These are phyloP conservation scores for Dicrostonyx torquatus DNA, from an alignment of 2,797 vertebrate genomes.

Conservation along the genomic window DNA sequence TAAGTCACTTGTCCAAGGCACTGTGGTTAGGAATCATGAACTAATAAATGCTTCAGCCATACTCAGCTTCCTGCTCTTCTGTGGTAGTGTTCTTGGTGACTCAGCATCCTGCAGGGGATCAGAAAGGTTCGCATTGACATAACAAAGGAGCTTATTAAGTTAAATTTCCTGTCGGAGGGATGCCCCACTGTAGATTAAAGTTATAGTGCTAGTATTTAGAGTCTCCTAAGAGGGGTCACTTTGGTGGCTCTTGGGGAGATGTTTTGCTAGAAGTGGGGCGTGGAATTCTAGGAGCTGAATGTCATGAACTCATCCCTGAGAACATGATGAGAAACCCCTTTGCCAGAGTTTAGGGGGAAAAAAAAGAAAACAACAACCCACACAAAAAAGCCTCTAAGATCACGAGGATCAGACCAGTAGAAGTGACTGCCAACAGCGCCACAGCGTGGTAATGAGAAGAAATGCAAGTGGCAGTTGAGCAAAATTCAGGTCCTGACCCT, in stretches of 20 bases:
- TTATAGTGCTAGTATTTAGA: background rate
- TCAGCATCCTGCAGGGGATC: background rate
- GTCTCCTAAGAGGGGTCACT: background rate
- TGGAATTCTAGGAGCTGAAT: background rate
- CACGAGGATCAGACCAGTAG: background rate
- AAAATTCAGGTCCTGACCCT: too few relatives aligned
- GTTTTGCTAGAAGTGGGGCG: background rate
- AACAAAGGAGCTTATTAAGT: background rate
- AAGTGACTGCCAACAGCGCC: constrained; percentile 7
- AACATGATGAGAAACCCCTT: background rate
- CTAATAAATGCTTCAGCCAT: background rate
- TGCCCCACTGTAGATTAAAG: too few relatives aligned
- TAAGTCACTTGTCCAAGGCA: background rate
- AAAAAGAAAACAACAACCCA: background rate
- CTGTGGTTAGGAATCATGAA: background rate
- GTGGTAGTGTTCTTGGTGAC: background rate
- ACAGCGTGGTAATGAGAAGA: background rate
- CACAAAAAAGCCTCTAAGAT: background rate
- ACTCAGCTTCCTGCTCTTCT: too few relatives aligned
- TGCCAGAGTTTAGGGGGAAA: background rate
- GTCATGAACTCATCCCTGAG: background rate
- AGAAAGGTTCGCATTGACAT: background rate
- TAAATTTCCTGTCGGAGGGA: background rate
- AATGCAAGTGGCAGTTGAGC: background rate
- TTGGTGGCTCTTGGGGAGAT: background rate